phyloP scores from a whole-genome alignment of 2,113 vertebrate species.

The Sitta europaea region DNA sequence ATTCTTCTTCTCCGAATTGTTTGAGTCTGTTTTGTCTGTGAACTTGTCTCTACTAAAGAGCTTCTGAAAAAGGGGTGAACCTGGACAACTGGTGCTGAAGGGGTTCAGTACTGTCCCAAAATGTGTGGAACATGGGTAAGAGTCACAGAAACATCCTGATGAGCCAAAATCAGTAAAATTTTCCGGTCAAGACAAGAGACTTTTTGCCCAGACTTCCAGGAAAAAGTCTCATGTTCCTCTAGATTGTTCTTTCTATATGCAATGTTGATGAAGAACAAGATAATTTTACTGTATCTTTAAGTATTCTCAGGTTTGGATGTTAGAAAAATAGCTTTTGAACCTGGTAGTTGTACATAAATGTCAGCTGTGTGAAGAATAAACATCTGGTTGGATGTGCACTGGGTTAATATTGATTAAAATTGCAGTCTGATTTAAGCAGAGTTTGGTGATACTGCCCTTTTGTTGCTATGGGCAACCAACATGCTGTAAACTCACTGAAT shows the following conservation, averaged over 20 bases:
- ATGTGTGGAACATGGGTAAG: not conserved
- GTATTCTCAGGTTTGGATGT: not conserved
- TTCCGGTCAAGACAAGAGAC: not conserved
- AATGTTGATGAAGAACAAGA: not conserved
- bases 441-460: not conserved
- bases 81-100: not conserved
- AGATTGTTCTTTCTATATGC: not conserved
- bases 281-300: not conserved
- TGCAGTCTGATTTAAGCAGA: not conserved
- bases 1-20: not conserved
- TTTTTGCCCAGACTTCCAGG: not conserved
- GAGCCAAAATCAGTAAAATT: not conserved
- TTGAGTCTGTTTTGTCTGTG: not conserved
- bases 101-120: not conserved
- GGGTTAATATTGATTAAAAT: not conserved
- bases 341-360: not conserved
- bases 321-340: not conserved
- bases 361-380: not conserved
- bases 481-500: not conserved
- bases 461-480: constrained; percentile 36
- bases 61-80: not conserved
- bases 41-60: not conserved
- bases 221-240: not conserved
- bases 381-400: not conserved
- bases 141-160: not conserved